phyloP scores from a whole-genome alignment of 2,888 invertebrate genomes.

The Andricus curvator region DNA sequence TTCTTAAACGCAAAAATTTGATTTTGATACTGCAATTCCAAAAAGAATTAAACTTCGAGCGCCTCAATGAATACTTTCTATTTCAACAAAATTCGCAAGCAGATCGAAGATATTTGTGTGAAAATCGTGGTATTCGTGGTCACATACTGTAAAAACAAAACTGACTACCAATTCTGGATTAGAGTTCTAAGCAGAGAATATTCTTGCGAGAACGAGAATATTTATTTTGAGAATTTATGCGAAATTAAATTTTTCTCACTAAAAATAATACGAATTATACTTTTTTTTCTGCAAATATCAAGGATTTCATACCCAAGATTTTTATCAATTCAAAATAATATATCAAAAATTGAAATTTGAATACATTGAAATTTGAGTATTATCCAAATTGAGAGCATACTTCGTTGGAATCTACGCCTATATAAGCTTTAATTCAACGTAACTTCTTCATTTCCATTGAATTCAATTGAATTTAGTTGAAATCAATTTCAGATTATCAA shows the following conservation, averaged over 20 bases:
- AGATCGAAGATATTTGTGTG: background rate
- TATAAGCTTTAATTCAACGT: too few species aligned
- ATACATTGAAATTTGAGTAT: conserved; percentile 35
- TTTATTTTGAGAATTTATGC: background rate
- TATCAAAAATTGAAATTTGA: too few species aligned
- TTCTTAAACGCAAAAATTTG: conserved; percentile 11
- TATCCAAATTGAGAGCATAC: background rate
- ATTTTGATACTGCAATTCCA: conserved; percentile 2
- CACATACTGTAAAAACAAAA: conserved; percentile 22
- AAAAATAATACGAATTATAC: background rate
- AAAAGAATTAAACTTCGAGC: conserved; percentile 17
- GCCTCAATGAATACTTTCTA: background rate
- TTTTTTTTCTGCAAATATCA: background rate
- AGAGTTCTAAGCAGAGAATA: background rate
- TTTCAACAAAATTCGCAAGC: background rate
- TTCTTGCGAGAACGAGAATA: conserved; percentile 2
- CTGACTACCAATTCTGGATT: background rate
- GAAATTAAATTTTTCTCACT: background rate
- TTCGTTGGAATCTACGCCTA: too few species aligned
- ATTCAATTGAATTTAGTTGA: too few species aligned
- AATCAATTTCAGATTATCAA: too few species aligned
- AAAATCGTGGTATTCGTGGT: background rate
- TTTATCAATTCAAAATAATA: conserved; percentile 6
- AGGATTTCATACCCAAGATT: background rate
- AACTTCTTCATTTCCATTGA: too few species aligned